Base-by-base conservation (phyloP, 2,888 invertebrate species). In the Cabera pusaria region DNA sequence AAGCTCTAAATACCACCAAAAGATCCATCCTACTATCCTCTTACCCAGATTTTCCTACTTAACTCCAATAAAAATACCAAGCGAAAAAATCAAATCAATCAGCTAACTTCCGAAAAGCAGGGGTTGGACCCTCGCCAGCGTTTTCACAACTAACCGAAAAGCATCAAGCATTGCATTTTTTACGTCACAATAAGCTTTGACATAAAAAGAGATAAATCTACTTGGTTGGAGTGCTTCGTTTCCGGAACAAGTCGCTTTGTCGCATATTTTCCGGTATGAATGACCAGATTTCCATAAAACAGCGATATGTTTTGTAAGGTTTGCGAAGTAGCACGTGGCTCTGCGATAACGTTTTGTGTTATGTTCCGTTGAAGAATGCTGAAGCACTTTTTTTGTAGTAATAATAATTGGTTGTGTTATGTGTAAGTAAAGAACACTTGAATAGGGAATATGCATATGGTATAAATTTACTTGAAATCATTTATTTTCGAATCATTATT, bases 171-270 rank as follows among this genome's bases (percentile, higher is more conserved):
- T 31, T 26, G 34, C 21, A 33, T 43, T 46, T 52, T 54, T 51
- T 49, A 34, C 27, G 26, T 36, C 29, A 42, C 44, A 46, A 40
- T 23, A 35, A 31, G 23, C 26, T 28, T 28, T 37, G 28, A 24
- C 31, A 26, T 12, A 63, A 66, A 66, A 41, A 36, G 41, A 69
- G 64, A 78, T 76, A 75, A 74, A 74, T 77, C 64, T 68, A 50
- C 47, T 44, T 57, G 52, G 56, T 60, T 66, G 55, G 67, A 80
- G 78, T 72, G 79, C 64, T 68, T 68, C 74, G 67, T 66, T 77
- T 88, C 88, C 88, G 75, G 82, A 57, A 88, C 88, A 88, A 87
- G 86, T 75, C 70, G 79, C 72, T 88, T 86, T 87, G 88, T 87
- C 86, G 68, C 68, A 78, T 77, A 79, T 75, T 80, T 81, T 76